These are phyloP conservation scores for Strix uralensis DNA, from an alignment of 2,113 vertebrate species.

Conservation along the genomic window DNA sequence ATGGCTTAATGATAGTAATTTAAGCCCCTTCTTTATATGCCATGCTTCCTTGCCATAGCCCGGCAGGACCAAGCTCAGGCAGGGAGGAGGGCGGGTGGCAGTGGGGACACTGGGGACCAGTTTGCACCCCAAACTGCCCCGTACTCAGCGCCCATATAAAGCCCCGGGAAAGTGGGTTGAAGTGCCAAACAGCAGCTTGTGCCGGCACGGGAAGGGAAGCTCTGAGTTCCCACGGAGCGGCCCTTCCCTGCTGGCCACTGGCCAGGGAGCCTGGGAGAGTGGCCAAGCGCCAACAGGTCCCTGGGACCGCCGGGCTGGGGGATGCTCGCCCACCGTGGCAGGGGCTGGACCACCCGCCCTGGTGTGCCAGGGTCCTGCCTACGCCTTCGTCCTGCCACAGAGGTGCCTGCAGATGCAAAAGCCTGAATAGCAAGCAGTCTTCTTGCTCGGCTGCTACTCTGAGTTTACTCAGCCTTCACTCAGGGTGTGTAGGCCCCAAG, in stretches of 20 bases:
- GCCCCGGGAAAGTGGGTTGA: neutral
- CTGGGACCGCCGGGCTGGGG: neutral
- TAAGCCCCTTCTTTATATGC: conserved; percentile 46
- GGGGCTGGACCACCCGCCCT: neutral
- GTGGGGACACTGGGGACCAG: neutral
- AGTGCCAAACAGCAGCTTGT: neutral
- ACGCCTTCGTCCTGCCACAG: fast-evolving
- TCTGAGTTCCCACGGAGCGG: fast-evolving
- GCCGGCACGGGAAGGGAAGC: neutral
- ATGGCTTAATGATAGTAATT: conserved; percentile 70
- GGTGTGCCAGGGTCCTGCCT: neutral
- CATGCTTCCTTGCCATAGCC: neutral
- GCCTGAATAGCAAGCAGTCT: fast-evolving
- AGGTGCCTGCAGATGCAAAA: neutral
- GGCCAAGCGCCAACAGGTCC: fast-evolving
- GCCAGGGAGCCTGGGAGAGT: fast-evolving
- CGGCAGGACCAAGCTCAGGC: neutral
- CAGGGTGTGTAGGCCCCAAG: fast-evolving
- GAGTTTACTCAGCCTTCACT: neutral
- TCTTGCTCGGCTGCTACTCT: fast-evolving
- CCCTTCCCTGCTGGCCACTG: neutral
- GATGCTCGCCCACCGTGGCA: fast-evolving
- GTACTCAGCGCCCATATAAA: neutral
- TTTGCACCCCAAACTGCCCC: neutral
- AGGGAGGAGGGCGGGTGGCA: neutral